Evolutionary conservation across 1,140 invertebrate genomes (phyloP), one percentile per base, ranked within the genome.

Genomic region (Tenebrio molitor): DNA sequence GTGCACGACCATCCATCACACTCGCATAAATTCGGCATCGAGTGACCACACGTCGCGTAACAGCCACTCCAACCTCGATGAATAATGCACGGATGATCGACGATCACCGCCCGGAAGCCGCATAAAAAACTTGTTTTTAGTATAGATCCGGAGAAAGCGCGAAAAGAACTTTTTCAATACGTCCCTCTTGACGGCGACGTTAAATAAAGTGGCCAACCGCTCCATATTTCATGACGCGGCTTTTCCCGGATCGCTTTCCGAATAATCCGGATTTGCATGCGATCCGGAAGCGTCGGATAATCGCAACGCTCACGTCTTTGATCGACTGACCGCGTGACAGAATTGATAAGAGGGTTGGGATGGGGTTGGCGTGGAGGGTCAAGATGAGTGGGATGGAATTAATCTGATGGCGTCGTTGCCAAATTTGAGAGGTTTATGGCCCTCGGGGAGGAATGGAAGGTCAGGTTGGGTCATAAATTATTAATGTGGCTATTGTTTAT

Each of bases 181-280:
- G 23, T 50, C 44, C 16, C 19, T 50, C 23, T 50, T 50, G 6
- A 21, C n/a, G 44, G 15, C 19, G 29, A 4, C 29, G 29, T 50
- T 50, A n/a, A n/a, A 50, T 50, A 19, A 50, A 50, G 44, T 50
- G 44, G 19, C 16, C 44, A 50, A 21, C 44, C 44, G 23, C 44
- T 50, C 44, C 44, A 50, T 50, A 50, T 50, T 50, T 50, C 44
- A 50, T 50, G 44, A 50, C 44, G 10, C 15, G 44, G 44, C 44
- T 50, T 21, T 50, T 50, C n/a, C 44, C 4, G 7, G 44, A 50
- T 17, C 16, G 44, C 44, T 50, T 50, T 50, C 19, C 17, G 19
- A 50, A 23, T 23, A 7, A 19, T 21, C 7, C 17, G 8, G 44
- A 50, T 50, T 50, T 50, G 44, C 44, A 50, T 50, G 6, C 15